These are phyloP conservation scores for Hippocampus mohnikei DNA, from an alignment of 2,113 vertebrate species.

Conservation along the genomic window DNA sequence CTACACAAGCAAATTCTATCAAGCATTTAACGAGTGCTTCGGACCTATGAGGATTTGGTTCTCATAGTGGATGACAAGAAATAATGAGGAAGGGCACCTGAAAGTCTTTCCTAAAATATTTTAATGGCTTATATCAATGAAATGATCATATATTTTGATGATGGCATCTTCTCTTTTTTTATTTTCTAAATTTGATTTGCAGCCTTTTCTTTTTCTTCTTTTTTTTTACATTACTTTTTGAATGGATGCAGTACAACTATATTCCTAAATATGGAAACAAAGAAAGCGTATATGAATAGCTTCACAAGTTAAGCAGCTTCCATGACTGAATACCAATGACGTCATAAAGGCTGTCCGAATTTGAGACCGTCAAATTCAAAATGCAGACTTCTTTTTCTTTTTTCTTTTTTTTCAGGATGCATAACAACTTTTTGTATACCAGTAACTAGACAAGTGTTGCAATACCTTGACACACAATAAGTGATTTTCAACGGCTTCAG, in stretches of 20 bases:
- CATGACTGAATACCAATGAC: too few species aligned
- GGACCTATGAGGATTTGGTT: constrained; percentile 1
- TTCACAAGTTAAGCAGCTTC: not conserved
- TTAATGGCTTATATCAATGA: constrained; percentile 16
- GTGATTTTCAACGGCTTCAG: not conserved
- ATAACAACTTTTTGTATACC: too few species aligned
- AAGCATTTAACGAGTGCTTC: not conserved
- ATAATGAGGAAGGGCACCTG: constrained; percentile 11
- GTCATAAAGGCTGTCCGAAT: too few species aligned
- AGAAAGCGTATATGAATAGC: not conserved
- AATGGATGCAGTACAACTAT: not conserved
- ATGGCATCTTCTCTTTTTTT: not conserved
- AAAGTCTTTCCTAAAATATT: constrained; percentile 26
- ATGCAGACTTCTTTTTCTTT: too few species aligned
- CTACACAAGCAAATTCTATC: constrained; percentile 10
- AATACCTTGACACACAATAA: too few species aligned
- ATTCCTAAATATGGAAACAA: not conserved
- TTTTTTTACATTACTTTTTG: not conserved
- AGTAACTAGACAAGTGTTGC: too few species aligned
- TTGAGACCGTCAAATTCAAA: too few species aligned
- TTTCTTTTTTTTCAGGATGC: too few species aligned
- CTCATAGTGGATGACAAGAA: constrained; percentile 5
- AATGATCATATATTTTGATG: not conserved
- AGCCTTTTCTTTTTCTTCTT: not conserved
- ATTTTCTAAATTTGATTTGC: not conserved